These are phyloP conservation scores for Monochamus alternatus DNA, from an alignment of 2,888 invertebrate species.

Conservation along the genomic window DNA sequence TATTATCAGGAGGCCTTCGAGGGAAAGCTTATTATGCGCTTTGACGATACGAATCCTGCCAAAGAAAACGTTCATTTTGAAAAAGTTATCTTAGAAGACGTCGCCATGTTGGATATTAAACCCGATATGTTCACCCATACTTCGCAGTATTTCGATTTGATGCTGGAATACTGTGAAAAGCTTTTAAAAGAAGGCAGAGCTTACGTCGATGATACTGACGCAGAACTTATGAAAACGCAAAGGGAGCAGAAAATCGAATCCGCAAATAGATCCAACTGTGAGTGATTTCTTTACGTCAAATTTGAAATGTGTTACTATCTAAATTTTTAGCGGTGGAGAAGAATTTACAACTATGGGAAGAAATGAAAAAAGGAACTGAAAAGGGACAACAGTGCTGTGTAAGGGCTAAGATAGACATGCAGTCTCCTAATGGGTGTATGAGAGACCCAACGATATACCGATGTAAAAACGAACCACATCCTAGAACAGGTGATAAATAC, in stretches of 20 bases:
- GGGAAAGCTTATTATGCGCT: constrained; percentile 97
- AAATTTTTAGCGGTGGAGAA: constrained; percentile 78
- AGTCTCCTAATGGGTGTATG: constrained; percentile 95
- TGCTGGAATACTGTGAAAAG: constrained; percentile 90
- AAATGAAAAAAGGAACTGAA: constrained; percentile 91
- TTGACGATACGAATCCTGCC: constrained; percentile 99
- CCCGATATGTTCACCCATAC: constrained; percentile 96
- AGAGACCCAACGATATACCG: constrained; percentile 99
- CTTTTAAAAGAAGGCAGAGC: constrained; percentile 92
- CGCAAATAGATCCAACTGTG: constrained; percentile 87
- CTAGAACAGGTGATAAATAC: constrained; percentile 94
- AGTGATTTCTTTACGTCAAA: constrained; percentile 64
- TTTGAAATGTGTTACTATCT: constrained; percentile 15
- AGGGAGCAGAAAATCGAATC: constrained; percentile 92
- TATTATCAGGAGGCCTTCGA: constrained; percentile 95
- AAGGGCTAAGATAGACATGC: constrained; percentile 98
- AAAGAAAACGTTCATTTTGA: constrained; percentile 98
- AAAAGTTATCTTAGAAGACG: constrained; percentile 95
- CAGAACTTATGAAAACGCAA: constrained; percentile 95
- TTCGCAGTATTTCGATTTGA: constrained; percentile 96
- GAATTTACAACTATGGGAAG: constrained; percentile 92
- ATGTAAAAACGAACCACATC: constrained; percentile 96
- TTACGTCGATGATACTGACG: constrained; percentile 96
- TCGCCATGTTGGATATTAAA: constrained; percentile 91
- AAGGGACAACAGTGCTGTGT: constrained; percentile 93